Evolutionary conservation across 2,888 invertebrate genomes (phyloP), one percentile per base, ranked within the genome.

Genomic region (Venusia cambrica): DNA sequence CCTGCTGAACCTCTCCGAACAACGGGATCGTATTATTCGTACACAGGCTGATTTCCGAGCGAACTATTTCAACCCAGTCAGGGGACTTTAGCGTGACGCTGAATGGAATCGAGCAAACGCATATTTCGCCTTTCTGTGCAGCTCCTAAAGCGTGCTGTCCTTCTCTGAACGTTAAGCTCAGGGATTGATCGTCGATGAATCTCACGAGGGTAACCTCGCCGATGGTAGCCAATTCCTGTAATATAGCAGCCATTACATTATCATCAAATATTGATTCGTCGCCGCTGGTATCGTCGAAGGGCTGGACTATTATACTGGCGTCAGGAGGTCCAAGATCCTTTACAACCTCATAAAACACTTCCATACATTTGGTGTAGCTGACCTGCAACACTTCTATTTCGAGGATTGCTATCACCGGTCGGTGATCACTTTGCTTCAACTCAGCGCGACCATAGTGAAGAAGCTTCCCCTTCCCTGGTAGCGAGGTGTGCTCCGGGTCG

Each of bases 351-450:
- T 93, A 92, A 64, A 98, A 96, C 1, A 97, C 93, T 53, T 89
- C 87, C 62, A 94, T 91, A 35, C 97, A 91, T 59, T 92, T 91
- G 6, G 91, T 90, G 25, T 91, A 89, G 63, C 96, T 93, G 0
- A 98, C 93, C 64, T 92, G 92, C 49, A 94, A 89, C 2, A 96
- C 92, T 67, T 98, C 96, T 5, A 97, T 88, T 75, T 97, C 97
- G 54, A 98, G 90, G 37, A 97, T 91, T 0, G 95, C 97, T 52
- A 97, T 93, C 0, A 99, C 98, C 1, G 99, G 99, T 38, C 99
- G 90, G 83, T 99, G 98, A 78, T 99, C 98, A 65, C 98, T 98
- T 71, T 98, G 98, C 71, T 98, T 98, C 37, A 99, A 81, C 75
- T 99, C 98, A 3, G 97, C 95, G 49, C 97, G 89, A 1, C 97